Conservation (phyloP, 2,888 invertebrate species). For the Apodemia hepburni region DNA sequence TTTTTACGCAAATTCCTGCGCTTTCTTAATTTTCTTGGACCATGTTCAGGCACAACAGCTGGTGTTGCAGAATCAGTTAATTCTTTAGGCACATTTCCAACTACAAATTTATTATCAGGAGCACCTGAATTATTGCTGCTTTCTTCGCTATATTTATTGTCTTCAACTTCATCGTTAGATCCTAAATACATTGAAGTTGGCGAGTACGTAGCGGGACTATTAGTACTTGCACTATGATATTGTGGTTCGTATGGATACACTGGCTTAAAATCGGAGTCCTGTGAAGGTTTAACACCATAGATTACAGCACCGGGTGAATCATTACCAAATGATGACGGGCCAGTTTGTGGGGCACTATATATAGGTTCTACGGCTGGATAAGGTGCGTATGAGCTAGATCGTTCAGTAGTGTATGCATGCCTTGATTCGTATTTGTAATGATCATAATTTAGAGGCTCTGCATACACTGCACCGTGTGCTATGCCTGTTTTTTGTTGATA, state of each 20-base stretch:
- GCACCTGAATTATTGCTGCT: slow-evolving; percentile 42
- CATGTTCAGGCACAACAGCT: slow-evolving; percentile 83
- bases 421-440: slow-evolving; percentile 64
- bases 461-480: slow-evolving; percentile 69
- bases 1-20: slow-evolving; percentile 41
- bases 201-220: slow-evolving; percentile 57
- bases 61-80: slow-evolving; percentile 74
- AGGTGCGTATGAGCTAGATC: slow-evolving; percentile 53
- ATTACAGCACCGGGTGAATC: slow-evolving; percentile 62
- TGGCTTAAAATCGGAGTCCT: slow-evolving; percentile 68
- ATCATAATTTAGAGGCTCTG: slow-evolving; percentile 60
- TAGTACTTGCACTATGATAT: slow-evolving; percentile 63
- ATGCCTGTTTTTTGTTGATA: slow-evolving; percentile 74
- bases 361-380: slow-evolving; percentile 67
- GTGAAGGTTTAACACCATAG: slow-evolving; percentile 65
- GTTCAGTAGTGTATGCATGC: slow-evolving; percentile 64
- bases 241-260: slow-evolving; percentile 71
- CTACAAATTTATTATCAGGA: slow-evolving; percentile 81
- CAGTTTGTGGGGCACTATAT: slow-evolving; percentile 65
- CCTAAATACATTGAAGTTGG: slow-evolving; percentile 73
- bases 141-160: slow-evolving; percentile 53
- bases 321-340: slow-evolving; percentile 57
- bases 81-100: slow-evolving; percentile 83
- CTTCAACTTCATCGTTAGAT: slow-evolving; percentile 60
- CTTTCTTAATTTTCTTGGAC: slow-evolving; percentile 74